Evolutionary conservation across 2,888 invertebrate species (phyloP).

Genomic region (Margaritifera margaritifera): DNA sequence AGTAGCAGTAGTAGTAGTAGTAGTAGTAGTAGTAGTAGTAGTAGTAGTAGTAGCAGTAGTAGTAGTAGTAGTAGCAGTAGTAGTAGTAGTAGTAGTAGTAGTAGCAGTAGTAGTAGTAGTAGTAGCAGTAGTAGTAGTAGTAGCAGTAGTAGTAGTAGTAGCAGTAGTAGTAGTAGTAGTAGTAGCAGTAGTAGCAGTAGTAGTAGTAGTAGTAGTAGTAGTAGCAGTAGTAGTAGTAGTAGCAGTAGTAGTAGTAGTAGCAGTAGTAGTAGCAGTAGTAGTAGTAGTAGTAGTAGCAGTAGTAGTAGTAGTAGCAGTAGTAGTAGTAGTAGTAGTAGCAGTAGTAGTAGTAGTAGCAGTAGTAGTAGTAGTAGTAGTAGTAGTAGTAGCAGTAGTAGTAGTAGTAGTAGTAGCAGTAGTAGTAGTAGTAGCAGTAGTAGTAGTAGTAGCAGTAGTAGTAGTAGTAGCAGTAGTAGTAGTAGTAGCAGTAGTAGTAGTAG

Average conservation of each 20-base stretch:
- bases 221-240: slow-evolving; percentile 17
- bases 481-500: slow-evolving; percentile 8
- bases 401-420: slow-evolving; percentile 8
- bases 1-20: slow-evolving; percentile 7
- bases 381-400: slow-evolving; percentile 7
- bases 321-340: slow-evolving; percentile 10
- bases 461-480: slow-evolving; percentile 10
- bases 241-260: slow-evolving; percentile 14
- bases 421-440: slow-evolving; percentile 7
- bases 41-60: slow-evolving; percentile 9
- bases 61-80: slow-evolving; percentile 11
- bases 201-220: slow-evolving; percentile 18
- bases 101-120: slow-evolving; percentile 18
- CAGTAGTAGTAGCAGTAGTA: slow-evolving; percentile 10
- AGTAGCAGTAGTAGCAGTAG: slow-evolving; percentile 10
- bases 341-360: slow-evolving; percentile 5
- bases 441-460: slow-evolving; percentile 6
- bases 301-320: slow-evolving; percentile 12
- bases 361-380: slow-evolving; percentile 6
- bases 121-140: slow-evolving; percentile 17
- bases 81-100: slow-evolving; percentile 11
- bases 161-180: slow-evolving; percentile 10
- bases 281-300: slow-evolving; percentile 7
- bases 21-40: slow-evolving; percentile 6
- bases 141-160: slow-evolving; percentile 15